These are phyloP conservation scores for Sycophaga agraensis DNA, from an alignment of 1,140 invertebrate genomes.

Conservation along the genomic window DNA sequence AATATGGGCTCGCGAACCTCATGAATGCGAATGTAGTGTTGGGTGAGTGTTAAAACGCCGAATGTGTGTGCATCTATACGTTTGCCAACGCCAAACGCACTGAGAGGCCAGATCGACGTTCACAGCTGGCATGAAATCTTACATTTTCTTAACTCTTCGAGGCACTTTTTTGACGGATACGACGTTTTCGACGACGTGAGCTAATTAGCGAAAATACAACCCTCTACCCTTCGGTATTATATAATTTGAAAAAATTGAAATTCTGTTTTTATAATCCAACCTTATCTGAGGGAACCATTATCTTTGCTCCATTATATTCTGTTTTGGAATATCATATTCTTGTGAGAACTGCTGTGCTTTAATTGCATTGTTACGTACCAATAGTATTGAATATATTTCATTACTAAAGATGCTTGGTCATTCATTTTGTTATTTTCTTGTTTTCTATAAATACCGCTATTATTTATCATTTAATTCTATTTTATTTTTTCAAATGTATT, in stretches of 20 bases:
- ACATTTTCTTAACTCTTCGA: background rate
- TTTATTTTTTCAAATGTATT: no score
- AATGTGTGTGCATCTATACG: constrained; percentile 21
- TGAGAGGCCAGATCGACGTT: background rate
- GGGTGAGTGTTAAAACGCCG: constrained; percentile 18
- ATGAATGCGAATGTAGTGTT: constrained; percentile 1
- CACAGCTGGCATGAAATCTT: constrained; percentile 30
- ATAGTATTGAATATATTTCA: no score
- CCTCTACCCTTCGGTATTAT: background rate
- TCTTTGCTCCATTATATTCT: no score
- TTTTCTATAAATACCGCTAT: background rate
- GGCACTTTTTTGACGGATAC: background rate
- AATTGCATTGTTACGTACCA: background rate
- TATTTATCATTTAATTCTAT: background rate
- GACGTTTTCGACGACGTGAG: background rate
- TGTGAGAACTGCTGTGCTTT: background rate
- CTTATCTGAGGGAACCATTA: background rate
- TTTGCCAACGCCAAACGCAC: constrained; percentile 35
- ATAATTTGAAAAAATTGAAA: constrained; percentile 11
- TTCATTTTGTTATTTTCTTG: background rate
- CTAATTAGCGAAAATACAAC: no score
- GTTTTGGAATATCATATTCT: background rate
- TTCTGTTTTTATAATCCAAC: background rate
- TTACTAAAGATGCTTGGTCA: constrained; percentile 12
- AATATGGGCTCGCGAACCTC: constrained; percentile 4